Evolutionary conservation across 2,797 vertebrate species (phyloP), one percentile per base, ranked within the genome.

Genomic region (Borostomias antarcticus): DNA sequence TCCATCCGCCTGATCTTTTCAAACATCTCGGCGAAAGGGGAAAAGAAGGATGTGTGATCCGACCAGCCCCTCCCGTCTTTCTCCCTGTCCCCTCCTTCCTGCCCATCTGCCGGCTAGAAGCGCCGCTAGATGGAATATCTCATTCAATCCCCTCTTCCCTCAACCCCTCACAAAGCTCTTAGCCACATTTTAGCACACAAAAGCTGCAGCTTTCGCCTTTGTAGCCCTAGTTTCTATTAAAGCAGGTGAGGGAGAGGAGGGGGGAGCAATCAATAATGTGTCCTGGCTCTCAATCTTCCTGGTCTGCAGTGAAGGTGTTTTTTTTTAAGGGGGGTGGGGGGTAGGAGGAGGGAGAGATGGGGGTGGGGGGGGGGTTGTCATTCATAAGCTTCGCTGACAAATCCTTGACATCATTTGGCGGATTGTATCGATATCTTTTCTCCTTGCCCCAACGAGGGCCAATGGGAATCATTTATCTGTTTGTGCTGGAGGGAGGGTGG

Each of bases 391-490:
- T 91, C 89, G 89, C 94, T 95, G 93, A 95, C 94, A 97, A 98
- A 98, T 97, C 95, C 95, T 96, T 95, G 94, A 96, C 96, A 96
- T 94, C 93, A 95, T 95, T 94, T 94, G 89, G 80, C 79, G 88
- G 95, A 92, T 95, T 91, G 94, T 95, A 97, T 98, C 93, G 93
- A 97, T 96, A 95, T 95, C 92, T 94, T 95, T 92, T 93, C 95
- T 90, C 92, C 76, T 81, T 90, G 92, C 92, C 91, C 91, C 90
- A 90, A 40, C 11, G 93, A 97, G 95, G 95, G 96, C 94, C 94
- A 96, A 97, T 95, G 95, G 91, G 96, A 96, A 96, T 94, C 92
- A 95, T 96, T 96, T 95, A 95, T 95, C 92, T 94, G 93, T 94
- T 93, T 93, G 90, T 86, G 91, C 90, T 70, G 61, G 52, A 69